Percentiles rank a stretch among this genome's conserved stretches.
Evolutionary conservation across 2,888 invertebrate genomes (phyloP).

Genomic region (Empis livida): DNA sequence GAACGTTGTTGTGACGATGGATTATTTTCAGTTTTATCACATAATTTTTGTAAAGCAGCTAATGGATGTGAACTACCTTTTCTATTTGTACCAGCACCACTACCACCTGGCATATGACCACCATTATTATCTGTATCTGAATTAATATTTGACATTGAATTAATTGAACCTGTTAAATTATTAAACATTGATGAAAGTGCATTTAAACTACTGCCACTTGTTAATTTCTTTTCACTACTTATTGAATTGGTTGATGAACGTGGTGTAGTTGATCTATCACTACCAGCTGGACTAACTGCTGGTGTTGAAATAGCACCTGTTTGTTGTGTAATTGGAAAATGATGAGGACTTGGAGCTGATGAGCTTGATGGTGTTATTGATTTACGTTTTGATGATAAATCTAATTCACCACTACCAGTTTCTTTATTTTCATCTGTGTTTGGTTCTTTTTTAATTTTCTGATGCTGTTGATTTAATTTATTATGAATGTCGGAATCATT

Average conservation of each 20-base stretch:
- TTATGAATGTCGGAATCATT: background rate
- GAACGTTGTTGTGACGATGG: conserved; percentile 30
- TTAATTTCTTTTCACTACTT: conserved; percentile 35
- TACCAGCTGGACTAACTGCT: conserved; percentile 58
- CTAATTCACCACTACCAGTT: conserved; percentile 33
- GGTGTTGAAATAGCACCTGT: conserved; percentile 23
- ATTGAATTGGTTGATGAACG: conserved; percentile 49
- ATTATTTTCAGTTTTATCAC: conserved; percentile 75
- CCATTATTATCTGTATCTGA: conserved; percentile 15
- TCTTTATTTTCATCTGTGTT: background rate
- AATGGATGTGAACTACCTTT: conserved; percentile 63
- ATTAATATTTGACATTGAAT: conserved; percentile 10
- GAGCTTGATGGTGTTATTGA: conserved; percentile 17
- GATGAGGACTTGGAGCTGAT: conserved; percentile 40
- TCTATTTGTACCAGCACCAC: conserved; percentile 16
- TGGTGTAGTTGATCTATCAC: conserved; percentile 67
- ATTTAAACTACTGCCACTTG: conserved; percentile 49
- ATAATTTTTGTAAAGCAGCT: conserved; percentile 87
- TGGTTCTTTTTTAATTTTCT: background rate
- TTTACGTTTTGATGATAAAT: conserved; percentile 14
- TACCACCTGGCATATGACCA: conserved; percentile 3
- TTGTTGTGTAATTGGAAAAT: conserved; percentile 15
- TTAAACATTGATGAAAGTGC: conserved; percentile 86
- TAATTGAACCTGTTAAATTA: conserved; percentile 51
- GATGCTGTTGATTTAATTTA: background rate